phyloP scores from a whole-genome alignment of 1,140 invertebrate species.

The Drosophila truncata region DNA sequence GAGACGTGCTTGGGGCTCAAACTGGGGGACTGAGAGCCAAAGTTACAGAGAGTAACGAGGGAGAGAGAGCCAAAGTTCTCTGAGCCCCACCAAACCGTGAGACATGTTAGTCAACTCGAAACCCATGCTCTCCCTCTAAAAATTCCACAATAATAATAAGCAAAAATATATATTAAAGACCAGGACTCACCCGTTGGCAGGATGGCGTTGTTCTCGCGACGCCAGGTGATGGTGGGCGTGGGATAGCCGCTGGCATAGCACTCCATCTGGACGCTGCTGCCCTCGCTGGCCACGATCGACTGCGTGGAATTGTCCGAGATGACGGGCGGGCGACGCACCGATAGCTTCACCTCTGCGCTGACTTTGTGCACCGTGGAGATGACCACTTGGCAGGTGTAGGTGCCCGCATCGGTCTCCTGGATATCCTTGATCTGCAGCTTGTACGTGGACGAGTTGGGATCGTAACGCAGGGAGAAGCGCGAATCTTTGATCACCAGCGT shows the following conservation, averaged over 20 bases:
- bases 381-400: slow-evolving; percentile 94
- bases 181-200: slow-evolving; percentile 93
- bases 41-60: slow-evolving; percentile 8
- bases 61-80: slow-evolving; percentile 39
- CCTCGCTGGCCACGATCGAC: slow-evolving; percentile 93
- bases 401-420: slow-evolving; percentile 96
- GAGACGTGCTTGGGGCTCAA: slow-evolving; percentile 14
- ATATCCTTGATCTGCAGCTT: slow-evolving; percentile 96
- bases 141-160: slow-evolving; percentile 18
- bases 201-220: slow-evolving; percentile 96
- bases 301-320: slow-evolving; percentile 97
- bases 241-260: slow-evolving; percentile 95
- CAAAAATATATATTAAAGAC: background rate
- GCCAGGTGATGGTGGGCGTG: slow-evolving; percentile 94
- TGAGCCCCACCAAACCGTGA: slow-evolving; percentile 53
- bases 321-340: slow-evolving; percentile 94
- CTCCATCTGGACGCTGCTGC: slow-evolving; percentile 91
- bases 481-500: slow-evolving; percentile 94
- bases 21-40: slow-evolving; percentile 2
- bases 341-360: slow-evolving; percentile 92
- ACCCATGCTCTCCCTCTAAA: slow-evolving; percentile 38
- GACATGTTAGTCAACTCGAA: slow-evolving; percentile 5
- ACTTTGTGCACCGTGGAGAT: slow-evolving; percentile 92
- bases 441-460: slow-evolving; percentile 92
- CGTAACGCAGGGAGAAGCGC: slow-evolving; percentile 93